Evolutionary conservation across 2,888 invertebrate genomes (phyloP), one percentile per base, ranked within the genome.

Genomic region (Hirtodrosophila duncani): DNA sequence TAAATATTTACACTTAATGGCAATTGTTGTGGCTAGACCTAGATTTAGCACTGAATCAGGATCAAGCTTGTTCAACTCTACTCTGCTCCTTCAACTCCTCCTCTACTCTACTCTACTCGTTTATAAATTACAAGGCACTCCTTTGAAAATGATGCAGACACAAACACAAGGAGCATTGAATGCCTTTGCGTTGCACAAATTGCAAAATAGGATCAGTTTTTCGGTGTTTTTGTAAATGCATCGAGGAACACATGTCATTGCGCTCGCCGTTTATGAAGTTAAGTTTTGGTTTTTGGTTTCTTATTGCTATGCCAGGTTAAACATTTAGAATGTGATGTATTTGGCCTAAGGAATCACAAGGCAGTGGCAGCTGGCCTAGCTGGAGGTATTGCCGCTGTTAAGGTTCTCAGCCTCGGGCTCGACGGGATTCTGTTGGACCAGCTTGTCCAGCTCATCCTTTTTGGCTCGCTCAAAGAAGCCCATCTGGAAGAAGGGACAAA

Each of bases 391-490:
- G 20, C 45, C 82, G 36, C 72, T 67, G 45, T 82, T 83, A 2
- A 84, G 67, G 57, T 81, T 83, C 48, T 85, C 83, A 7, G 79
- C 81, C 43, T 85, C 86, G 7, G 83, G 80, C 38, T 81, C 82
- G 18, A 57, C 68, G 60, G 78, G 65, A 49, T 67, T 74, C 46
- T 84, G 83, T 11, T 83, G 71, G 14, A 83, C 80, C 46, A 88
- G 67, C 39, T 87, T 84, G 55, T 88, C 84, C 65, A 89, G 75
- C 70, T 89, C 87, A 33, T 88, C 87, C 70, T 88, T 88, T 45
- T 83, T 87, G 10, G 82, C 69, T 30, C 89, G 84, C 43, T 87
- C 85, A 59, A 89, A 89, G 84, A 89, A 89, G 38, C 89, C 89
- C 53, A 83, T 63, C 88, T 88, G 17, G 0, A 31, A 34, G 9